A percentile compares a stretch with the other conserved stretches of the same genome.
Evolutionary conservation across 1,140 invertebrate species (phyloP).

Genomic region (Musca domestica): DNA sequence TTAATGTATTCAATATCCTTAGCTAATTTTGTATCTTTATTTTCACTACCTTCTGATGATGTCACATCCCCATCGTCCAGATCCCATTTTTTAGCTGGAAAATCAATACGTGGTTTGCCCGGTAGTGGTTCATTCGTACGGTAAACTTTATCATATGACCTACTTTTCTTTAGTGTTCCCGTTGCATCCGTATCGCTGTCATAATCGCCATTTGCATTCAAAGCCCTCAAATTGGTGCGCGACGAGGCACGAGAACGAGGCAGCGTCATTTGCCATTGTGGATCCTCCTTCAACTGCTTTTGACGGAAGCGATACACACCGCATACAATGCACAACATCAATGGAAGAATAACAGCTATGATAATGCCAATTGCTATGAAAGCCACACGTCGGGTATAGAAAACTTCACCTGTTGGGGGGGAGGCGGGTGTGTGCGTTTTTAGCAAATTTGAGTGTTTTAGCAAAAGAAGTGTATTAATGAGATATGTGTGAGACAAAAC

Average conservation of each 20-base stretch:
- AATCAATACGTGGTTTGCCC: constrained; percentile 71
- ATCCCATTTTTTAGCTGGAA: constrained; percentile 78
- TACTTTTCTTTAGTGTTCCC: constrained; percentile 60
- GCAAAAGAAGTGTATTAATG: neutral
- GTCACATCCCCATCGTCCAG: constrained; percentile 64
- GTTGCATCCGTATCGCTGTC: constrained; percentile 49
- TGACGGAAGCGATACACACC: constrained; percentile 65
- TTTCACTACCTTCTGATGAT: constrained; percentile 60
- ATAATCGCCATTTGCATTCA: constrained; percentile 43
- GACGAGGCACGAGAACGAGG: constrained; percentile 60
- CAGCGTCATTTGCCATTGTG: constrained; percentile 48
- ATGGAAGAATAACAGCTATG: constrained; percentile 71
- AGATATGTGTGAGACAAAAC: too few species aligned
- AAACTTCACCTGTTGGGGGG: constrained; percentile 49
- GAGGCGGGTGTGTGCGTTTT: neutral
- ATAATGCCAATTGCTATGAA: constrained; percentile 74
- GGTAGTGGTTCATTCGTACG: constrained; percentile 77
- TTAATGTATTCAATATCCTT: constrained; percentile 61
- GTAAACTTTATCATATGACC: constrained; percentile 76
- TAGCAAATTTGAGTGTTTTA: neutral
- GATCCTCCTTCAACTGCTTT: constrained; percentile 56
- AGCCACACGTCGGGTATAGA: constrained; percentile 55
- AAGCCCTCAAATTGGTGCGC: constrained; percentile 56
- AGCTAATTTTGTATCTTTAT: constrained; percentile 59
- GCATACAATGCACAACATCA: constrained; percentile 71